These are phyloP conservation scores for Neoniphon sammara DNA, from an alignment of 2,797 vertebrate species.

Conservation along the genomic window DNA sequence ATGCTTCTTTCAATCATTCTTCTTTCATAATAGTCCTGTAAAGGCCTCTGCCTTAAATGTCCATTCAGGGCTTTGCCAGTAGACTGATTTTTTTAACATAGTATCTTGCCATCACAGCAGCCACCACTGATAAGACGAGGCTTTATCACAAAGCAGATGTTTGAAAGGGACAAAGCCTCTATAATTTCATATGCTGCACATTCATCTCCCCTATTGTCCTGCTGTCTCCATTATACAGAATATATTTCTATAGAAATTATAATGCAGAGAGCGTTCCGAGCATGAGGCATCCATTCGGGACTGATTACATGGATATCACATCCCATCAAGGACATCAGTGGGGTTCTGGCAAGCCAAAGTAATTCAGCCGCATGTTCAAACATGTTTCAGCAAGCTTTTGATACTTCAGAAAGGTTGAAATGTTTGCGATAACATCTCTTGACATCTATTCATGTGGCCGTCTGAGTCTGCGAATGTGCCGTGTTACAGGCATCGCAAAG, in stretches of 20 bases:
- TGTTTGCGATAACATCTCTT: constrained; percentile 75
- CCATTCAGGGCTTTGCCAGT: constrained; percentile 51
- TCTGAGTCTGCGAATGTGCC: constrained; percentile 47
- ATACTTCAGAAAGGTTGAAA: constrained; percentile 77
- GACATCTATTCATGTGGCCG: constrained; percentile 69
- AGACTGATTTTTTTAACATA: constrained; percentile 45
- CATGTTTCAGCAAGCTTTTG: constrained; percentile 72
- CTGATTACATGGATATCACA: constrained; percentile 77
- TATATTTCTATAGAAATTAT: constrained; percentile 68
- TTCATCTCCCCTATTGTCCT: constrained; percentile 48
- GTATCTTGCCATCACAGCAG: constrained; percentile 49
- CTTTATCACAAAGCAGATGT: constrained; percentile 62
- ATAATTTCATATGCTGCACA: constrained; percentile 47
- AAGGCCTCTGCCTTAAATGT: constrained; percentile 28
- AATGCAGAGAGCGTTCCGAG: constrained; percentile 56
- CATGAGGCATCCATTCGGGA: constrained; percentile 56
- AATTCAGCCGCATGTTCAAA: constrained; percentile 71
- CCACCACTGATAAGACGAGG: constrained; percentile 50
- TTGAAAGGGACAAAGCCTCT: constrained; percentile 58
- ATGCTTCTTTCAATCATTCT: constrained; percentile 26
- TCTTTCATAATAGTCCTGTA: constrained; percentile 24
- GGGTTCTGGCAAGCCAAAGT: constrained; percentile 58
- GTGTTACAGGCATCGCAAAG: constrained; percentile 61
- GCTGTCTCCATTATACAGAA: constrained; percentile 53
- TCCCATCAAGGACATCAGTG: constrained; percentile 74